Evolutionary conservation across 2,113 vertebrate genomes (phyloP).

Genomic region (Pteropus alecto): DNA sequence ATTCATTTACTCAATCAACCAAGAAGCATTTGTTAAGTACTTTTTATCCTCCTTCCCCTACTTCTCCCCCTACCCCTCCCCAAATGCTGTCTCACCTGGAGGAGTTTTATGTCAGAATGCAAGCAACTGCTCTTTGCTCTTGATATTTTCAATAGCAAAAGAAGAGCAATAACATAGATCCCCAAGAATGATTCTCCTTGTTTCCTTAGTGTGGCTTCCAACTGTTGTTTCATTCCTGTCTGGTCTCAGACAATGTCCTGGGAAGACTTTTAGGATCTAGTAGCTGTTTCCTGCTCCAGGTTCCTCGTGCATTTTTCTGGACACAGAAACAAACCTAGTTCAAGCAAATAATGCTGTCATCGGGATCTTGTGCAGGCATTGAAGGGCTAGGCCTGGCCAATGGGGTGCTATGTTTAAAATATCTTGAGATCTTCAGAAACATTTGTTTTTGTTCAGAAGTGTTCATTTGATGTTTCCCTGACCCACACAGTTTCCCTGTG

Average conservation of each 20-base stretch:
- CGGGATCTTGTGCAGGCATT: slow-evolving; percentile 64
- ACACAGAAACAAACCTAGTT: slow-evolving; percentile 67
- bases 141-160: neutral
- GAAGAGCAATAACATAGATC: neutral
- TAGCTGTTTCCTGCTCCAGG: slow-evolving; percentile 62
- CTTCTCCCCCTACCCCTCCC: neutral
- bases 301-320: slow-evolving; percentile 67
- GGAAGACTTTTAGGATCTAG: slow-evolving; percentile 52
- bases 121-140: neutral
- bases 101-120: neutral
- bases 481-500: slow-evolving; percentile 65
- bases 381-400: slow-evolving; percentile 16
- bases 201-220: neutral
- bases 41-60: neutral
- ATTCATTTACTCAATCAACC: neutral
- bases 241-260: slow-evolving; percentile 49
- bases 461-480: slow-evolving; percentile 75
- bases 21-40: neutral
- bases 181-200: neutral
- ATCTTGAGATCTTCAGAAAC: slow-evolving; percentile 68
- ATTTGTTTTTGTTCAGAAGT: slow-evolving; percentile 77
- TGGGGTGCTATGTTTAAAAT: slow-evolving; percentile 60
- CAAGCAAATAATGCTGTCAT: slow-evolving; percentile 75
- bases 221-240: slow-evolving; percentile 34
- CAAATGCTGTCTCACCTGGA: neutral